Percentiles rank a stretch among this genome's conserved stretches.
Conservation (phyloP, 2,888 invertebrate genomes). For the Perizoma affinitatum region DNA sequence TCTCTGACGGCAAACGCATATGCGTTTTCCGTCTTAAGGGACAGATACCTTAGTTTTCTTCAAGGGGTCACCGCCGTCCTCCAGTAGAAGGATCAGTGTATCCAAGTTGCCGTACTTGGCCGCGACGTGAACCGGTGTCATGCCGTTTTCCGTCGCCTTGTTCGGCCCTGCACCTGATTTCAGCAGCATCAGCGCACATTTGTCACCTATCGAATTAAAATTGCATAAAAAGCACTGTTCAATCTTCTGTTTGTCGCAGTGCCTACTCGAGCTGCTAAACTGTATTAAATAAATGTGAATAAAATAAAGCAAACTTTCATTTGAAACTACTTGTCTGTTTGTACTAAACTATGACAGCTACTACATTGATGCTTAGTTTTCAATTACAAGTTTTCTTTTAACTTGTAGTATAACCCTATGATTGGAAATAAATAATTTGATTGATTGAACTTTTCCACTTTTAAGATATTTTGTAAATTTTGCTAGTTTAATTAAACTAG, state of each 20-base stretch:
- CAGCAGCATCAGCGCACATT: conserved; percentile 97
- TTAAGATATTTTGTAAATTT: too few relatives aligned
- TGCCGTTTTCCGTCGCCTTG: conserved; percentile 96
- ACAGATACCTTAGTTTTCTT: conserved; percentile 92
- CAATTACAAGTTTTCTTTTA: not conserved
- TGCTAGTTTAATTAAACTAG: too few relatives aligned
- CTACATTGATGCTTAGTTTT: too few relatives aligned
- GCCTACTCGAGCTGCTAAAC: too few relatives aligned
- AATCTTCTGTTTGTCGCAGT: too few relatives aligned
- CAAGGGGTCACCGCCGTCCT: conserved; percentile 97
- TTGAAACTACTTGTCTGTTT: too few relatives aligned
- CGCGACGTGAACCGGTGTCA: conserved; percentile 98
- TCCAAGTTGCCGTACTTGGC: conserved; percentile 95
- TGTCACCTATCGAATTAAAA: conserved; percentile 59
- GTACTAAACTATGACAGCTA: too few relatives aligned
- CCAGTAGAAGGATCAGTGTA: conserved; percentile 92
- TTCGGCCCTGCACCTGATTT: conserved; percentile 99
- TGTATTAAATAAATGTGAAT: too few relatives aligned
- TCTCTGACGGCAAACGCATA: conserved; percentile 81
- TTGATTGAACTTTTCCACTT: too few relatives aligned
- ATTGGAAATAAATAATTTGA: too few relatives aligned
- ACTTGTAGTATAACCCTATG: not conserved
- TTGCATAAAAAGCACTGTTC: too few relatives aligned
- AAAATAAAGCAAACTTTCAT: too few relatives aligned
- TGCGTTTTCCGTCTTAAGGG: conserved; percentile 21